Conservation (phyloP, 1,140 invertebrate genomes). For the Pantala flavescens region DNA sequence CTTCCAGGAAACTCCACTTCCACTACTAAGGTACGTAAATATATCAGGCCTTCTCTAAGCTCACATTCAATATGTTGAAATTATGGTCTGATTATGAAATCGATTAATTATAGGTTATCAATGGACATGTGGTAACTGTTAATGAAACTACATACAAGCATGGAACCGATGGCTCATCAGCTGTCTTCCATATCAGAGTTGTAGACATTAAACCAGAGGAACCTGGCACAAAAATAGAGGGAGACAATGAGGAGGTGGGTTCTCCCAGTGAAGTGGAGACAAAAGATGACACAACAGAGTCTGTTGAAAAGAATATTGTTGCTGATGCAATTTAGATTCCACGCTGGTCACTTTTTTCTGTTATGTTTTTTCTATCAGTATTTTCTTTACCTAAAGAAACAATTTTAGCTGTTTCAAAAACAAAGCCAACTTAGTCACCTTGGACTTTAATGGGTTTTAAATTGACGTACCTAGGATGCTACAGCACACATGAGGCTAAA, state of each 20-base stretch:
- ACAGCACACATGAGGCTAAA: too few relatives aligned
- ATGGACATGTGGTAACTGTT: slow-evolving; percentile 44
- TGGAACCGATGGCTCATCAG: slow-evolving; percentile 33
- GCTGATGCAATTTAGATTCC: background rate
- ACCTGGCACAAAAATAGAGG: background rate
- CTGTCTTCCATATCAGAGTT: slow-evolving; percentile 38
- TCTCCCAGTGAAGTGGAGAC: background rate
- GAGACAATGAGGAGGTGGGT: background rate
- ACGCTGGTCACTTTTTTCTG: too few relatives aligned
- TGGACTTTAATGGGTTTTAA: too few relatives aligned
- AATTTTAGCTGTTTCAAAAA: too few relatives aligned
- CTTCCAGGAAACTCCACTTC: slow-evolving; percentile 43
- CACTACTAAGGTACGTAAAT: slow-evolving; percentile 38
- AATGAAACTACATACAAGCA: slow-evolving; percentile 44
- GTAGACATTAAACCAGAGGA: slow-evolving; percentile 39
- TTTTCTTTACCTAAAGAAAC: too few relatives aligned
- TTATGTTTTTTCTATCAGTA: too few relatives aligned
- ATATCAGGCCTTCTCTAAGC: background rate
- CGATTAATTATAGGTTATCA: slow-evolving; percentile 36
- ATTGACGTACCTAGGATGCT: too few relatives aligned
- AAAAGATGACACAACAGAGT: background rate
- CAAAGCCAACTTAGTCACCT: too few relatives aligned
- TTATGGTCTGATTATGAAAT: too few relatives aligned
- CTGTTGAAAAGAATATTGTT: slow-evolving; percentile 3
- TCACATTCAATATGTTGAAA: too few relatives aligned